These are phyloP conservation scores for Felis chaus DNA, from an alignment of 2,113 vertebrate species.

Conservation along the genomic window DNA sequence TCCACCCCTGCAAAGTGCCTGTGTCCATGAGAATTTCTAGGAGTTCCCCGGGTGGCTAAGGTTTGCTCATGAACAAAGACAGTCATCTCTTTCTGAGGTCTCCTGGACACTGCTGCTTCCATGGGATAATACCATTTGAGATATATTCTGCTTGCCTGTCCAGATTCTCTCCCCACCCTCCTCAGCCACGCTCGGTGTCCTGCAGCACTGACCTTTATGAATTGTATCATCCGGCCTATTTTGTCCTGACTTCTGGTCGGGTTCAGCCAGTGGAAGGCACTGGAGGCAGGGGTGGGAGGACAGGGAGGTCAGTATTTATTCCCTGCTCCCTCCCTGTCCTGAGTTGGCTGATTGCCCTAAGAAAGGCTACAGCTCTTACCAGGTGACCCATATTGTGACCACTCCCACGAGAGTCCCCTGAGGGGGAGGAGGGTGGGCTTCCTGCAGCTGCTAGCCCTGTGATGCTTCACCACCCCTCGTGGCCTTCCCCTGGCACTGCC, in stretches of 20 bases:
- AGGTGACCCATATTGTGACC: neutral
- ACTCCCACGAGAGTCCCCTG: neutral
- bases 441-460: neutral
- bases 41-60: neutral
- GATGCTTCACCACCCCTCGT: neutral
- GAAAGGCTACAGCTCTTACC: neutral
- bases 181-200: neutral
- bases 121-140: rapidly evolving
- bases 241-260: neutral
- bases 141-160: neutral
- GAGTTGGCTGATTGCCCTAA: neutral
- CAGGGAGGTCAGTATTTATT: neutral
- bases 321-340: neutral
- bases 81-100: neutral
- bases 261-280: neutral
- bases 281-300: neutral
- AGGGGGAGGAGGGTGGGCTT: neutral
- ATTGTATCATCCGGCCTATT: neutral
- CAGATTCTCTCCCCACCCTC: no score
- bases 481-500: neutral
- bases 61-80: neutral
- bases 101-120: neutral
- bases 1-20: neutral
- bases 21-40: neutral
- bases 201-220: neutral